These are phyloP conservation scores for Mastomys natalensis DNA, from an alignment of 2,113 vertebrate species.

Conservation along the genomic window DNA sequence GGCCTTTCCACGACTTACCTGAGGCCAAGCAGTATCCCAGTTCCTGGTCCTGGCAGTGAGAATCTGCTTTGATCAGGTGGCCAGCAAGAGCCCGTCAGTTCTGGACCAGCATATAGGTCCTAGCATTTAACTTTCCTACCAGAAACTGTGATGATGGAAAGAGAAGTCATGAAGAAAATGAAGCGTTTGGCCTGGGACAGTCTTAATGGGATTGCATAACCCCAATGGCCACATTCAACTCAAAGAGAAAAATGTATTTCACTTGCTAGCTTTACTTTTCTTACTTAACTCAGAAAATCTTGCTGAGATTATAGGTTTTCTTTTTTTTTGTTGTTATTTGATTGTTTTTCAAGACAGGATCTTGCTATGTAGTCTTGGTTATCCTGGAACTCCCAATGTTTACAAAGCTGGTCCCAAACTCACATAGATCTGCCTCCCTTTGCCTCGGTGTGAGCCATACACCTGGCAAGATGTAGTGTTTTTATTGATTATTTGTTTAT, in stretches of 20 bases:
- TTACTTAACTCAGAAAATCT: conserved; percentile 9
- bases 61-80: neutral
- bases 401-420: neutral
- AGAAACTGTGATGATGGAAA: neutral
- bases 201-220: neutral
- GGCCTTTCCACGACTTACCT: neutral
- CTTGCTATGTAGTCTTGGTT: neutral
- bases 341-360: neutral
- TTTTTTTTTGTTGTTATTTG: neutral
- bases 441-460: rapidly evolving
- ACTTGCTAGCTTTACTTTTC: conserved; percentile 9
- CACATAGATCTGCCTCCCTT: neutral
- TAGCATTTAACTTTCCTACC: neutral
- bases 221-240: neutral
- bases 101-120: neutral
- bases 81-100: neutral
- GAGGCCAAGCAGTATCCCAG: neutral
- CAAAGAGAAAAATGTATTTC: neutral
- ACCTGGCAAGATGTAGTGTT: neutral
- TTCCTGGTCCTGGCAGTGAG: neutral
- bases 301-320: neutral
- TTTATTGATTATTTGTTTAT: too few relatives aligned
- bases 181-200: neutral
- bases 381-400: neutral
- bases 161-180: neutral